Evolutionary conservation across 2,888 invertebrate genomes (phyloP).

Genomic region (Stegophylla sp.): DNA sequence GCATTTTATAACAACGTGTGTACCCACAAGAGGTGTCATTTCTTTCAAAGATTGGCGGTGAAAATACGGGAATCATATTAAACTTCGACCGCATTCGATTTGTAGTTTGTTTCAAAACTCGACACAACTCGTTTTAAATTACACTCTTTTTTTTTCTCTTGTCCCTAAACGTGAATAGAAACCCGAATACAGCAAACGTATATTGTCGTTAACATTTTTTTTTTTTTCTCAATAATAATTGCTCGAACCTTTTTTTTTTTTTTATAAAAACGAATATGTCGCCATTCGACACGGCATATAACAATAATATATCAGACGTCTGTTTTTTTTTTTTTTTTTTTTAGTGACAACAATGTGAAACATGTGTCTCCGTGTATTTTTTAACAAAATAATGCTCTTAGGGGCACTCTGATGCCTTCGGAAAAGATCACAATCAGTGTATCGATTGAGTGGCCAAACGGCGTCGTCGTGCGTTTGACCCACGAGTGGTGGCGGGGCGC

Average conservation of each 20-base stretch:
- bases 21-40: too few species aligned
- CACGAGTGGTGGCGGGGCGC: neutral
- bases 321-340: too few species aligned
- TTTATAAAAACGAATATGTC: constrained; percentile 20
- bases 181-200: too few species aligned
- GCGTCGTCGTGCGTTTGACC: neutral
- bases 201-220: neutral
- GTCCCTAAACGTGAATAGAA: too few species aligned
- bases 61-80: too few species aligned
- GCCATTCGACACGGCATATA: constrained; percentile 10
- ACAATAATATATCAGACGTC: constrained; percentile 11
- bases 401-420: neutral
- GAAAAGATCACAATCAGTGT: constrained; percentile 38
- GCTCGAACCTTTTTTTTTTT: constrained; percentile 3
- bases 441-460: constrained; percentile 24
- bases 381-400: constrained; percentile 48
- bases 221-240: neutral
- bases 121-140: too few species aligned
- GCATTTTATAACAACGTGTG: too few species aligned
- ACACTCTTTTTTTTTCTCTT: too few species aligned
- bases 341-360: constrained; percentile 21
- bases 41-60: too few species aligned
- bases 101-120: too few species aligned
- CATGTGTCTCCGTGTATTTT: constrained; percentile 39
- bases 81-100: too few species aligned